Conservation (phyloP, 2,113 vertebrate genomes). For the Eupsittula cactorum region DNA sequence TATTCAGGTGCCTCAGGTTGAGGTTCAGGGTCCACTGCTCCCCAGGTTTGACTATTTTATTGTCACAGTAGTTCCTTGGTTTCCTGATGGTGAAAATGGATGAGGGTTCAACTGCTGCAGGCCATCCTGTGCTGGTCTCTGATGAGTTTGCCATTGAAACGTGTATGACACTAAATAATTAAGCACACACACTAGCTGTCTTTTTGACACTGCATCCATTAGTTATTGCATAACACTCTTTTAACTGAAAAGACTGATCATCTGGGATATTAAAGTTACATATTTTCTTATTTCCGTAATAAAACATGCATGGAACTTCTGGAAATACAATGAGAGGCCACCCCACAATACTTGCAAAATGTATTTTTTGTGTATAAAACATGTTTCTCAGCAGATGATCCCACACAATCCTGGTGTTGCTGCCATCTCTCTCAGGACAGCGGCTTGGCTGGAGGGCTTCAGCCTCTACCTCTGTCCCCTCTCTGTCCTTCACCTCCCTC, state of each 20-base stretch:
- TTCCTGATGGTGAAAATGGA: background rate
- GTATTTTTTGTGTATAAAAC: background rate
- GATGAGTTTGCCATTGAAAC: background rate
- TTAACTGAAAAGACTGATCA: background rate
- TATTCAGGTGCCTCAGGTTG: background rate
- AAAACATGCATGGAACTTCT: background rate
- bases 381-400: background rate
- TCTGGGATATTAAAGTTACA: background rate
- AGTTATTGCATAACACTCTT: background rate
- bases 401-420: background rate
- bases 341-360: background rate
- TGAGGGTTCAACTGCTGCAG: background rate
- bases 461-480: background rate
- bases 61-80: background rate
- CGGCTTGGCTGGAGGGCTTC: background rate
- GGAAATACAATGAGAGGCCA: background rate
- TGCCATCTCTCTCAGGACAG: background rate
- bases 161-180: background rate
- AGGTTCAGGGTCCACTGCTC: background rate
- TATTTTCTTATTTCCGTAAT: background rate
- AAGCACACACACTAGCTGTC: background rate
- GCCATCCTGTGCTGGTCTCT: background rate
- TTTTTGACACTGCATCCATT: background rate
- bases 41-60: background rate
- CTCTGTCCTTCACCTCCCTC: background rate